A percentile compares a stretch with the other conserved stretches of the same genome.
phyloP scores from a whole-genome alignment of 2,113 vertebrate genomes.

The Egretta garzetta region DNA sequence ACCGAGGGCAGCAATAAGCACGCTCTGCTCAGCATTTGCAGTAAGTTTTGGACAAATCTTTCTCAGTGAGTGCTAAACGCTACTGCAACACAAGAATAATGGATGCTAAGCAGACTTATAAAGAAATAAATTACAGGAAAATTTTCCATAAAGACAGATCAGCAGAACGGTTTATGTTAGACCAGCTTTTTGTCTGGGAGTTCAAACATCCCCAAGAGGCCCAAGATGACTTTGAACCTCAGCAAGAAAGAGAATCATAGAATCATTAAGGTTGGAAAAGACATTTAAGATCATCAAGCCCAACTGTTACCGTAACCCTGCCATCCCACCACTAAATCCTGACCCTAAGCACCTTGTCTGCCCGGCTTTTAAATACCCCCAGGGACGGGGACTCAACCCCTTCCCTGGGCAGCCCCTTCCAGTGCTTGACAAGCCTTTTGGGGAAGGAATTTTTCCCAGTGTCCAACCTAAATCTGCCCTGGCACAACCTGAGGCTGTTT shows the following conservation, averaged over 20 bases:
- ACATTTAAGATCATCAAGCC: too few relatives aligned
- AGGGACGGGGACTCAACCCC: too few relatives aligned
- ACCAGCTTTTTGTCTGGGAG: background rate
- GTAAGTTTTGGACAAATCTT: background rate
- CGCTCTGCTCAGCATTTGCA: accelerated
- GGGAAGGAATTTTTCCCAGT: too few relatives aligned
- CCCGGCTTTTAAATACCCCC: too few relatives aligned
- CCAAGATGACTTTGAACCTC: background rate
- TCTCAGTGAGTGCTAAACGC: background rate
- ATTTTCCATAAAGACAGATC: background rate
- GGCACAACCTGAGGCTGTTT: too few relatives aligned
- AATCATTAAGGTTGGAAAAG: too few relatives aligned
- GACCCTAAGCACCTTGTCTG: too few relatives aligned
- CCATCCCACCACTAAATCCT: too few relatives aligned
- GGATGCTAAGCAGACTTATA: background rate
- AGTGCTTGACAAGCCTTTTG: too few relatives aligned
- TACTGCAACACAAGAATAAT: background rate
- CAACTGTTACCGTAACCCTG: too few relatives aligned
- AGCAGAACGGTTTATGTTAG: background rate
- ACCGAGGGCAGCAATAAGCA: accelerated
- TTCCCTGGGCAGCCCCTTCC: too few relatives aligned
- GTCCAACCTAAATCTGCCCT: too few relatives aligned
- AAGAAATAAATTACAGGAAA: background rate
- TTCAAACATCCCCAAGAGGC: background rate
- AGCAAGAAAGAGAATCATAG: background rate